phyloP scores from a whole-genome alignment of 2,113 vertebrate genomes.

The Epinephelus fuscoguttatus region DNA sequence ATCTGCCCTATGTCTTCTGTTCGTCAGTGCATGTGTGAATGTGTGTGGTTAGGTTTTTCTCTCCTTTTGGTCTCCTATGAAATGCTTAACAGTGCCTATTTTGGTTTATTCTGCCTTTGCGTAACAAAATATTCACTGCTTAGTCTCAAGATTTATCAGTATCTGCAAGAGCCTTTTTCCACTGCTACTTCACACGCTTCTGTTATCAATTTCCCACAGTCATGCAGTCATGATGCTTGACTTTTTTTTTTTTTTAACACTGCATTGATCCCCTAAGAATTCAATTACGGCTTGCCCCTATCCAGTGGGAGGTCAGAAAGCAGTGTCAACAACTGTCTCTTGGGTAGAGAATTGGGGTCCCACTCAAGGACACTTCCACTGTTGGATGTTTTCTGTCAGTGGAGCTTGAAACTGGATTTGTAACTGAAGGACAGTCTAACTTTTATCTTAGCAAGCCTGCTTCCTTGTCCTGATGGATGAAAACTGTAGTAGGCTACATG shows the following conservation, averaged over 20 bases:
- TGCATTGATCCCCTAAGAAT: slow-evolving; percentile 55
- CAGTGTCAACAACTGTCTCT: slow-evolving; percentile 45
- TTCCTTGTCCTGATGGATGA: neutral
- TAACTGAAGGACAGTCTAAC: neutral
- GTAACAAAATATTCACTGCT: neutral
- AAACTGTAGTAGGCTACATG: neutral
- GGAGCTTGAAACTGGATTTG: slow-evolving; percentile 15
- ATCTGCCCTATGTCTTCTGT: neutral
- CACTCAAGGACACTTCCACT: slow-evolving; percentile 40
- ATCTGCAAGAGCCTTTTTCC: neutral
- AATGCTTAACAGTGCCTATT: neutral
- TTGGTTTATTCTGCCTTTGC: slow-evolving; percentile 10
- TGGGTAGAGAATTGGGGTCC: slow-evolving; percentile 6
- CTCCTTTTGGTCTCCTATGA: neutral
- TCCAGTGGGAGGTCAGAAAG: slow-evolving; percentile 41
- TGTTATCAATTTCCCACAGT: slow-evolving; percentile 44
- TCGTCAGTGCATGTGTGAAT: neutral
- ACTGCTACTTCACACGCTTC: neutral
- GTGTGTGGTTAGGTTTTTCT: neutral
- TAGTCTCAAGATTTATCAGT: neutral
- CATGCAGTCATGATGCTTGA: slow-evolving; percentile 15
- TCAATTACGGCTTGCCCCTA: slow-evolving; percentile 37
- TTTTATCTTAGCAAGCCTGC: neutral
- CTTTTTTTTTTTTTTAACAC: neutral
- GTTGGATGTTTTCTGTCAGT: slow-evolving; percentile 21